phyloP scores from a whole-genome alignment of 2,888 invertebrate genomes.

The Orthonevra nobilis region DNA sequence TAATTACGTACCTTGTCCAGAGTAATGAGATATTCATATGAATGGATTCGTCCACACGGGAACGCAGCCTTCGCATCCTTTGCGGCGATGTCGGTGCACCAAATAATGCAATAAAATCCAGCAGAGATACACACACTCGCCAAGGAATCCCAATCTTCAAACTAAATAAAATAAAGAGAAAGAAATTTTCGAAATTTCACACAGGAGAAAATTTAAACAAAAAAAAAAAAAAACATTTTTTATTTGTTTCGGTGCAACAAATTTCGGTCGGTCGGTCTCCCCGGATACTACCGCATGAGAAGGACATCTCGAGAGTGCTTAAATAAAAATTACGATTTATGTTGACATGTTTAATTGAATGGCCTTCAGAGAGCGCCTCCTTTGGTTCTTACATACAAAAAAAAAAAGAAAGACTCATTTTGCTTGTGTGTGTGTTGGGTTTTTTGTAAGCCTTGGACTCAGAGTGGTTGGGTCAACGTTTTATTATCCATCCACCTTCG shows the following conservation, averaged over 20 bases:
- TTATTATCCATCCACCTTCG: constrained; percentile 69
- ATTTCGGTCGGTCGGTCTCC: constrained; percentile 7
- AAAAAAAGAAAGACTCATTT: constrained; percentile 34
- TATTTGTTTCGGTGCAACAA: constrained; percentile 62
- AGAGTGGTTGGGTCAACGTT: constrained; percentile 66
- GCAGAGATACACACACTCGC: not conserved
- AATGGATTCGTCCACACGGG: constrained; percentile 14
- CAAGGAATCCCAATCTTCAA: too few species aligned
- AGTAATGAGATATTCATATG: constrained; percentile 57
- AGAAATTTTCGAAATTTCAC: constrained; percentile 46
- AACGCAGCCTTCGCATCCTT: constrained; percentile 42
- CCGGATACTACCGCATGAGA: constrained; percentile 36
- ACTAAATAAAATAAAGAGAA: constrained; percentile 49
- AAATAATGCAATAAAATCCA: constrained; percentile 63
- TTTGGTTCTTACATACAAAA: constrained; percentile 36
- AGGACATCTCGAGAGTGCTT: constrained; percentile 53
- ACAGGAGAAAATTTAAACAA: constrained; percentile 61
- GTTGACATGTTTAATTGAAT: constrained; percentile 69
- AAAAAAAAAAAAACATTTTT: constrained; percentile 37
- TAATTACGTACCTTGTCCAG: constrained; percentile 40
- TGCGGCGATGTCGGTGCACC: constrained; percentile 54
- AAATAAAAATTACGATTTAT: constrained; percentile 70
- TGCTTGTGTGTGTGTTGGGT: not conserved
- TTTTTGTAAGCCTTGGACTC: constrained; percentile 50
- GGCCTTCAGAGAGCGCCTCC: constrained; percentile 66